Percentiles rank a stretch among this genome's conserved stretches.
These are phyloP conservation scores for Dioctria rufipes DNA, from an alignment of 2,888 invertebrate genomes.

Conservation along the genomic window DNA sequence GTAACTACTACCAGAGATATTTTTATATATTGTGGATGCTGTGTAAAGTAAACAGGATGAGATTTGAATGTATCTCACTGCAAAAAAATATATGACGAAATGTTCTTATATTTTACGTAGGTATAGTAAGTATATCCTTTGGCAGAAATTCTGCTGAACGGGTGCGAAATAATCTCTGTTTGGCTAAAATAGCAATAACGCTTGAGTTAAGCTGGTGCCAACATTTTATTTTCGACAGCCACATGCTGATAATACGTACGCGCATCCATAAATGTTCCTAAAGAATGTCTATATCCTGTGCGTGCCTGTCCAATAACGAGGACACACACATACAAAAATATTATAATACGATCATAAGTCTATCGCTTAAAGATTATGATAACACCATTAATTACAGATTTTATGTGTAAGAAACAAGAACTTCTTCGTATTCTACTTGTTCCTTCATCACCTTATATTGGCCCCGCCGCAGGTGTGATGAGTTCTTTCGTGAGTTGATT, in stretches of 20 bases:
- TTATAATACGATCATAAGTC: slow-evolving; percentile 6
- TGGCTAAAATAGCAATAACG: slow-evolving; percentile 19
- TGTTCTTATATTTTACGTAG: background rate
- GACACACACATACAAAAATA: too few relatives aligned
- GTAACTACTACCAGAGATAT: slow-evolving; percentile 24
- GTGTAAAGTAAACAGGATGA: too few relatives aligned
- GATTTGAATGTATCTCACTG: too few relatives aligned
- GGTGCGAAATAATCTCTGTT: slow-evolving; percentile 41
- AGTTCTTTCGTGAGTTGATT: background rate
- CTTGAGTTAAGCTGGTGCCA: slow-evolving; percentile 42
- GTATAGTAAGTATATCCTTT: slow-evolving; percentile 7
- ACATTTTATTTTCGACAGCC: slow-evolving; percentile 40
- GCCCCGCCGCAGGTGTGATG: background rate
- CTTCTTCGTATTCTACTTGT: too few relatives aligned
- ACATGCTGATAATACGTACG: slow-evolving; percentile 25
- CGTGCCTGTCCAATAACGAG: background rate
- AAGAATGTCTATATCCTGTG: slow-evolving; percentile 6
- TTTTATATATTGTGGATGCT: background rate
- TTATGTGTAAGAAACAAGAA: slow-evolving; percentile 1
- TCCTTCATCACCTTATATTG: too few relatives aligned
- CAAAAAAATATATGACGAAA: background rate
- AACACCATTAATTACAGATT: slow-evolving; percentile 48
- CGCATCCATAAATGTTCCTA: background rate
- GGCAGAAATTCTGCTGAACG: slow-evolving; percentile 12
- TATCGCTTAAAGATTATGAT: slow-evolving; percentile 50